Base-by-base conservation (phyloP, 1,140 invertebrate species). In the Halesus radiatus region DNA sequence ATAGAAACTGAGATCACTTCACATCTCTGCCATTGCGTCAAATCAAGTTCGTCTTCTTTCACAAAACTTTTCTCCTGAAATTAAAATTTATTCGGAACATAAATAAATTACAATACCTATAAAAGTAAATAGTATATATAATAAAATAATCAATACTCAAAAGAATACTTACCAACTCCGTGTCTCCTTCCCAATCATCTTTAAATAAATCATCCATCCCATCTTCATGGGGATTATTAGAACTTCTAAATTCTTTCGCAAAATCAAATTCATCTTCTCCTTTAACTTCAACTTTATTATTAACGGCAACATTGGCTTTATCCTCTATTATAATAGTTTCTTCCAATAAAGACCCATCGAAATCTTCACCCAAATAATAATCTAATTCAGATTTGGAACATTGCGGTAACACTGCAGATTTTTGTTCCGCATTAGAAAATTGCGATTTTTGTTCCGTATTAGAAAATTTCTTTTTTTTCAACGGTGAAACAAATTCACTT, bases 1-100 rank as follows among this genome's bases (percentile, higher is more conserved):
- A 70, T 83, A 15, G 83, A 79, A 5, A 90, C 75, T 50, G 85
- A 82, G 16, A 87, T 75, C 76, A 92, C 82, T 84, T 87, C 86
- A 80, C 90, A 91, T 52, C 89, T 87, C 77, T 88, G 88, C 22
- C 90, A 88, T 15, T 81, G 77, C 74, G 72, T 85, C 54, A 92
- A 85, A 85, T 91, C 87, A 52, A 91, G 84, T 72, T 81, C 83
- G 52, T 82, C 81, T 62, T 84, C 78, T 66, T 54, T 15, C 7
- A 45, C 15, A 37, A 18, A 13, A 18, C 20, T 50, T 53, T 62
- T 62, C 22, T 56, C 52, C 74, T 76, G 26, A 62, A 76, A 76
- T 54, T 54, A 22, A 74, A 15, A 54, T 54, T 54, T 74, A 22
- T 56, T 3, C 54, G 16, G 5, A 29, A 29, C 26, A 29, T 3